A percentile compares a stretch with the other conserved stretches of the same genome.
Evolutionary conservation across 2,888 invertebrate species (phyloP).

Genomic region (Diaprepes abbreviatus): DNA sequence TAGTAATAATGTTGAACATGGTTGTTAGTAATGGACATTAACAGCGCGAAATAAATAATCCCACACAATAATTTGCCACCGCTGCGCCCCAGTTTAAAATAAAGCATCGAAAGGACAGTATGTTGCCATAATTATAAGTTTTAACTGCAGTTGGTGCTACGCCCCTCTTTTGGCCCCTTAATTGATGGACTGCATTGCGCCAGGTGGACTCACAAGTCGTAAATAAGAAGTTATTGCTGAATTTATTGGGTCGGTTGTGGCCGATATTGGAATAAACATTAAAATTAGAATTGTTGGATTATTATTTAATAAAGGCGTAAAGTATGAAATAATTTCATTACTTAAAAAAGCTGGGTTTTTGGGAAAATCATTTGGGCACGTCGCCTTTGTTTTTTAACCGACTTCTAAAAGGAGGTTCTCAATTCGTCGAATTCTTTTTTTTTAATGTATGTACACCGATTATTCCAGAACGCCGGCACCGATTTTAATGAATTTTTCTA

Average conservation of each 20-base stretch:
- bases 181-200: slow-evolving; percentile 42
- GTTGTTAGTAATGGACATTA: slow-evolving; percentile 51
- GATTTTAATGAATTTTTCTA: too few species aligned
- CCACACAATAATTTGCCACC: slow-evolving; percentile 49
- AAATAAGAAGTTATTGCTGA: slow-evolving; percentile 32
- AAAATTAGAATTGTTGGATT: too few species aligned
- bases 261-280: background rate
- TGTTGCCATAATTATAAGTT: slow-evolving; percentile 45
- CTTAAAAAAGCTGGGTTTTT: too few species aligned
- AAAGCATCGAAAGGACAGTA: slow-evolving; percentile 43
- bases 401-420: too few species aligned
- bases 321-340: too few species aligned
- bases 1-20: slow-evolving; percentile 44
- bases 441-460: too few species aligned
- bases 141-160: slow-evolving; percentile 38
- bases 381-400: too few species aligned
- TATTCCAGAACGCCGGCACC: too few species aligned
- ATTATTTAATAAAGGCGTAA: too few species aligned
- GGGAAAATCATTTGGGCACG: too few species aligned
- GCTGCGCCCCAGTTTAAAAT: slow-evolving; percentile 38
- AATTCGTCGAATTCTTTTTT: too few species aligned
- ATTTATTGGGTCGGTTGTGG: background rate
- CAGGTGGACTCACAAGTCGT: slow-evolving; percentile 38
- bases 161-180: slow-evolving; percentile 10
- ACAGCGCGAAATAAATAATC: slow-evolving; percentile 50